phyloP scores from a whole-genome alignment of 1,140 invertebrate genomes.

The Heterodera carotae region DNA sequence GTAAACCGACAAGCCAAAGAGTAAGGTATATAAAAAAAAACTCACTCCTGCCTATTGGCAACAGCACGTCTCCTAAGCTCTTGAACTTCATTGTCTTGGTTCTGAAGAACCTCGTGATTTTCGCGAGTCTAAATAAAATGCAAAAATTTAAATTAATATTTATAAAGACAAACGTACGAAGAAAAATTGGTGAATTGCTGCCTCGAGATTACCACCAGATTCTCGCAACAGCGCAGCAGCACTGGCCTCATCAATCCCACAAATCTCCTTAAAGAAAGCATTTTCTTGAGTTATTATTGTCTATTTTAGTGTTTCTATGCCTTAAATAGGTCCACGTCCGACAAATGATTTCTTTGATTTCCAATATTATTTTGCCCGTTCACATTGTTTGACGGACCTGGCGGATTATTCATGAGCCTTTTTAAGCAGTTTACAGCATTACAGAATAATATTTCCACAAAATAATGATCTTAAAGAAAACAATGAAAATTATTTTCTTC shows the following conservation, averaged over 20 bases:
- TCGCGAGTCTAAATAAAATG: constrained; percentile 16
- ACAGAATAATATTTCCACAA: too few species aligned
- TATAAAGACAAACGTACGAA: not conserved
- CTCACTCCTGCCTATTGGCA: not conserved
- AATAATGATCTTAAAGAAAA: too few species aligned
- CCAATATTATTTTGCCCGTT: not conserved
- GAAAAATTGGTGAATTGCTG: constrained; percentile 36
- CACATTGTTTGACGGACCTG: not conserved
- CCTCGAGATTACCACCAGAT: constrained; percentile 32
- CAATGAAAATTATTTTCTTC: too few species aligned
- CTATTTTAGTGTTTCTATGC: not conserved
- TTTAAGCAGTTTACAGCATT: too few species aligned
- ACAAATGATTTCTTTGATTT: not conserved
- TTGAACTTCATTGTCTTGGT: constrained; percentile 15
- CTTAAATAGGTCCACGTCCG: constrained; percentile 7
- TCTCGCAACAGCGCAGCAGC: constrained; percentile 16
- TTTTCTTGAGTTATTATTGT: not conserved
- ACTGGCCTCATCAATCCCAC: constrained; percentile 30
- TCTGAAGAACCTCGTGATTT: constrained; percentile 19
- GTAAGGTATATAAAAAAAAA: not conserved
- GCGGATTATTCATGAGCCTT: not conserved
- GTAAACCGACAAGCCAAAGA: too few species aligned
- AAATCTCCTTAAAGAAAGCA: constrained; percentile 27
- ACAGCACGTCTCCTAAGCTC: not conserved
- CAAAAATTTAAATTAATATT: not conserved